phyloP scores from a whole-genome alignment of 2,888 invertebrate species.

The Chrysotoxum bicinctum region DNA sequence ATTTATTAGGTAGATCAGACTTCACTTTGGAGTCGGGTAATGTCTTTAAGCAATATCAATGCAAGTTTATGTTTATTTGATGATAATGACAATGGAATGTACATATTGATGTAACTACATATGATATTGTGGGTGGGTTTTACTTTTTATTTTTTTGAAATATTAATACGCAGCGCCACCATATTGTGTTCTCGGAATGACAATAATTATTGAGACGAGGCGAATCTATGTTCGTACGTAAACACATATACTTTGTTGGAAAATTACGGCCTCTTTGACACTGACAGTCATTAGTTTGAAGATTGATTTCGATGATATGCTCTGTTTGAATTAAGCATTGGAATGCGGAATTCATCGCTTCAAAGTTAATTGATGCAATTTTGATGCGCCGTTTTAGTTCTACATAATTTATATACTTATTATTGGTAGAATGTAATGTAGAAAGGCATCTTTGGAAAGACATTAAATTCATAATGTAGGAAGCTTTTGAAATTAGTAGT shows the following conservation, averaged over 20 bases:
- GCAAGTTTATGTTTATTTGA: constrained; percentile 52
- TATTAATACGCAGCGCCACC: constrained; percentile 19
- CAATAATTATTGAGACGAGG: constrained; percentile 37
- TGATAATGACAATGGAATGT: constrained; percentile 46
- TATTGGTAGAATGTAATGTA: not conserved
- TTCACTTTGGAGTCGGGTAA: not conserved
- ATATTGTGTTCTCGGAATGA: constrained; percentile 51
- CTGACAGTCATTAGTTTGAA: constrained; percentile 28
- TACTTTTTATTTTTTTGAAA: not conserved
- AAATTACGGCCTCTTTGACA: constrained; percentile 26
- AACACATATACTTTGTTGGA: not conserved
- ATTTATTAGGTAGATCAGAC: constrained; percentile 38
- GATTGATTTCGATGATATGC: constrained; percentile 59
- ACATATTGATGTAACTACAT: constrained; percentile 36
- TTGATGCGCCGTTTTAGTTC: constrained; percentile 38
- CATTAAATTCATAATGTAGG: not conserved
- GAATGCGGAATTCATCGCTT: constrained; percentile 60
- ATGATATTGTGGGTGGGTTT: constrained; percentile 49
- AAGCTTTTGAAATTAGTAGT: constrained; percentile 5
- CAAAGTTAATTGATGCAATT: constrained; percentile 47
- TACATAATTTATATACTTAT: constrained; percentile 10
- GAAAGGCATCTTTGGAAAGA: constrained; percentile 13
- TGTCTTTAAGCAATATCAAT: constrained; percentile 1
- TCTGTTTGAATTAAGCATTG: constrained; percentile 24
- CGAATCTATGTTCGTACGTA: not conserved